Evolutionary conservation across 2,888 invertebrate species (phyloP), one percentile per base, ranked within the genome.

Genomic region (Ellobium chinense): DNA sequence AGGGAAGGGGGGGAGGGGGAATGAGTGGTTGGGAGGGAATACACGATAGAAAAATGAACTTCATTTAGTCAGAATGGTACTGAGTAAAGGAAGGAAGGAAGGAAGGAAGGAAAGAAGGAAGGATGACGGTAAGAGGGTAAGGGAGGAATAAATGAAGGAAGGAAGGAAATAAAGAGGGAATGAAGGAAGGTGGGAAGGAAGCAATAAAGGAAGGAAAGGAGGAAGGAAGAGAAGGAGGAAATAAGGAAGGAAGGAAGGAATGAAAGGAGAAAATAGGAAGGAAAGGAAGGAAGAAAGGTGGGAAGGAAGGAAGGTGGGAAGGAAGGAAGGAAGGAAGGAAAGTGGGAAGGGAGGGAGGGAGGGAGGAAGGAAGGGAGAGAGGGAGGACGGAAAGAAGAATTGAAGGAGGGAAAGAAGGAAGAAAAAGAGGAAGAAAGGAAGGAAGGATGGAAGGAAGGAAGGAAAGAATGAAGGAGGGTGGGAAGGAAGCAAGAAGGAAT

Each of bases 1-100:
- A 27, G 12, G 54, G 36, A 54, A 37, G 29, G 29, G 5, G 29
- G 69, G 18, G 24, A 24, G 29, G 29, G 31, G 37, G n/a, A 27
- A 46, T 27, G 21, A 9, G 36, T 1, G n/a, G 5, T 4, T 7
- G 21, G 29, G 34, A 31, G 24, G 29, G 24, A 9, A 31, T 9
- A 54, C 24, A 18, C 21, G 65, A 37, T 31, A 39, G 34, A 29
- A n/a, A 63, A 29, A 14, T 14, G 29, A 63, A 9, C 21, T 2
- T 63, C 36, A 36, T 12, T 31, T 2, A 27, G 36, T 54, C 5
- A 31, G 18, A 66, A 31, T 54, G 31, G 29, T 1, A 54, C 24
- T 3, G 14, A 39, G 46, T 62, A 63, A 74, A 27, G 34, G 46
- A 74, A 63, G 63, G 63, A 63, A 27, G 63, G 62, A 76, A 27